These are phyloP conservation scores for Phalacrocorax pelagicus DNA, from an alignment of 2,113 vertebrate genomes.

Conservation along the genomic window DNA sequence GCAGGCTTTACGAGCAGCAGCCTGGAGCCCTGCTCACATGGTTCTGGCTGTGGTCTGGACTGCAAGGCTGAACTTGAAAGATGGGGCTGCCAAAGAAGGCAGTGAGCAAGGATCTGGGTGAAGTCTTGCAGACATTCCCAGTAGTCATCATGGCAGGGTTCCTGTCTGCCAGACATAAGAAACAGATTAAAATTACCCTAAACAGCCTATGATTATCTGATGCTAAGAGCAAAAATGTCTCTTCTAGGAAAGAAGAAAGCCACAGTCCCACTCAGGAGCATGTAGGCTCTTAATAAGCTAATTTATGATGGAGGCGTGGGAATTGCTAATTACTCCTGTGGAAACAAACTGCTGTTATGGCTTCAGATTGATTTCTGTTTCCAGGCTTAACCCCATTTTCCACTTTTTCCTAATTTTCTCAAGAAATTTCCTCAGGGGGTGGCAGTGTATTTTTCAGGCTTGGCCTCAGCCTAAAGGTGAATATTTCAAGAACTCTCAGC, in stretches of 20 bases:
- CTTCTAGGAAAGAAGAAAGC: background rate
- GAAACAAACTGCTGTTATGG: background rate
- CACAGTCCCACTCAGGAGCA: background rate
- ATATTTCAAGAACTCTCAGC: background rate
- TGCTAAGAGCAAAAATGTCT: background rate
- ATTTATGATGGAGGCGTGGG: background rate
- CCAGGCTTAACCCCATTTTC: background rate
- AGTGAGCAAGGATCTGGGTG: background rate
- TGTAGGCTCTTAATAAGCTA: background rate
- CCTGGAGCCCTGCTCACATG: rapidly evolving
- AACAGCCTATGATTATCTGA: background rate
- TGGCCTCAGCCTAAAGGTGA: background rate
- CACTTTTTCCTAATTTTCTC: background rate
- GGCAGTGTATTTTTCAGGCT: background rate
- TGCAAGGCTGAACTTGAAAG: background rate
- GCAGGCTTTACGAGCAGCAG: background rate
- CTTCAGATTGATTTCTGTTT: background rate
- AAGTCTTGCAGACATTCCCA: rapidly evolving
- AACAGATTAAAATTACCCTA: background rate
- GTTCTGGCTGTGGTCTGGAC: background rate
- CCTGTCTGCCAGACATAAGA: background rate
- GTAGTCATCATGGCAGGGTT: rapidly evolving
- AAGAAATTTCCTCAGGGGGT: background rate
- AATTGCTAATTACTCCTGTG: background rate
- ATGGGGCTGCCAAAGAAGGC: background rate